Conservation (phyloP, 2,113 vertebrate genomes). For the Myotis davidii region DNA sequence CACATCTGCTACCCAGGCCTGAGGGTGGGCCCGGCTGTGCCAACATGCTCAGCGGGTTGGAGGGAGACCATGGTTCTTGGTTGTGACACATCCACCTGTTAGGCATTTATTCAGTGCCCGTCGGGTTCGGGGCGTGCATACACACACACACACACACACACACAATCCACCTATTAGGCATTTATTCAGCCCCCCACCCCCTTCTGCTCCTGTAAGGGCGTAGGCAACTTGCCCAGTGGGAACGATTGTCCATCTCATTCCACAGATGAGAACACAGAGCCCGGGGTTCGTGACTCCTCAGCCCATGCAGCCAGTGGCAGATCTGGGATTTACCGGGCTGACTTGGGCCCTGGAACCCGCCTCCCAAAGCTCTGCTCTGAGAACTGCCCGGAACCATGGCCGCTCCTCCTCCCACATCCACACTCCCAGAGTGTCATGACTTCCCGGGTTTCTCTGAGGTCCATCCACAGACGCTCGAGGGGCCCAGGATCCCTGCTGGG, state of each 20-base stretch:
- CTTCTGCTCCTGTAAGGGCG: background rate
- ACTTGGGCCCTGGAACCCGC: background rate
- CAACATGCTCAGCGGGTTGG: background rate
- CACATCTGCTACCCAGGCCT: background rate
- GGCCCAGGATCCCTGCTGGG: background rate
- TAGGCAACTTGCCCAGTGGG: background rate
- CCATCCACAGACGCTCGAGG: background rate
- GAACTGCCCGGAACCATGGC: background rate
- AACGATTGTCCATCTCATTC: background rate
- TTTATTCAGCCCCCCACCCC: too few relatives aligned
- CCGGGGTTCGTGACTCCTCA: background rate
- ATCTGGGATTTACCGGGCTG: background rate
- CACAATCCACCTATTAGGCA: background rate
- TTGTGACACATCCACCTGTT: background rate
- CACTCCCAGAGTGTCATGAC: background rate
- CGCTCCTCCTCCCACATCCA: background rate
- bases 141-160: too few relatives aligned
- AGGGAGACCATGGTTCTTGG: background rate
- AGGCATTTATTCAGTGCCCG: background rate
- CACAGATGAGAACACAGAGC: background rate
- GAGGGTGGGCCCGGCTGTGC: background rate
- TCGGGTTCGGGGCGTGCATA: accelerated
- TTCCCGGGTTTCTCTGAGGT: background rate
- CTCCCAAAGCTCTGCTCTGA: background rate
- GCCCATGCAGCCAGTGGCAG: background rate